Percentiles rank a stretch among this genome's conserved stretches.
phyloP scores from a whole-genome alignment of 2,888 invertebrate genomes.

The Ditula angustiorana region DNA sequence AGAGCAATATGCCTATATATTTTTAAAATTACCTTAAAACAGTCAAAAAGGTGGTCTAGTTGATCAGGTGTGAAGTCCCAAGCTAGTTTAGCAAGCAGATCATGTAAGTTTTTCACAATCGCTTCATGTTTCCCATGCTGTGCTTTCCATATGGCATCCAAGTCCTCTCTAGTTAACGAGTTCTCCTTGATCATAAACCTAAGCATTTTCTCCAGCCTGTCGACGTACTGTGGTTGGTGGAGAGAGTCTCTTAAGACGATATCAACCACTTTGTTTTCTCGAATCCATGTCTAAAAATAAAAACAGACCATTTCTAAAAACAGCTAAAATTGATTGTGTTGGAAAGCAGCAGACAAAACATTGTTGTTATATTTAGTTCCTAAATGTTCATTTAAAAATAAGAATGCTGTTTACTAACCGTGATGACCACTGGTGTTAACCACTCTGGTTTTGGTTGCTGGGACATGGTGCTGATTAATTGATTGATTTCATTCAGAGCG shows the following conservation, averaged over 20 bases:
- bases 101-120: conserved; percentile 99
- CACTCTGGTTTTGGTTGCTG: conserved; percentile 97
- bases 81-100: conserved; percentile 97
- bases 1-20: not conserved
- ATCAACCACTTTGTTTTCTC: conserved; percentile 97
- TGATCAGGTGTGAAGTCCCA: conserved; percentile 99
- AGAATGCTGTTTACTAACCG: conserved; percentile 90
- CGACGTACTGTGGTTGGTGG: conserved; percentile 99
- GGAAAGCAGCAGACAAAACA: not conserved
- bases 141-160: conserved; percentile 98
- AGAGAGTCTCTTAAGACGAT: conserved; percentile 97
- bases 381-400: not conserved
- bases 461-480: conserved; percentile 95
- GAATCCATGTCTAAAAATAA: conserved; percentile 93
- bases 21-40: conserved; percentile 91
- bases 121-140: conserved; percentile 99
- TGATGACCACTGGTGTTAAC: conserved; percentile 97
- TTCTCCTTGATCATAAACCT: conserved; percentile 98
- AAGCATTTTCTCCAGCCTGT: conserved; percentile 98
- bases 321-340: not conserved
- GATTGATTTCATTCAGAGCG: conserved; percentile 98
- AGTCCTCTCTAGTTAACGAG: conserved; percentile 94
- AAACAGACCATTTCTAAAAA: not conserved
- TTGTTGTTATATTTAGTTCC: not conserved
- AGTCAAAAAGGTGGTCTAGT: conserved; percentile 98